Percentiles rank a stretch among this genome's conserved stretches.
Conservation (phyloP, 2,888 invertebrate species). For the Terebella lapidaria region DNA sequence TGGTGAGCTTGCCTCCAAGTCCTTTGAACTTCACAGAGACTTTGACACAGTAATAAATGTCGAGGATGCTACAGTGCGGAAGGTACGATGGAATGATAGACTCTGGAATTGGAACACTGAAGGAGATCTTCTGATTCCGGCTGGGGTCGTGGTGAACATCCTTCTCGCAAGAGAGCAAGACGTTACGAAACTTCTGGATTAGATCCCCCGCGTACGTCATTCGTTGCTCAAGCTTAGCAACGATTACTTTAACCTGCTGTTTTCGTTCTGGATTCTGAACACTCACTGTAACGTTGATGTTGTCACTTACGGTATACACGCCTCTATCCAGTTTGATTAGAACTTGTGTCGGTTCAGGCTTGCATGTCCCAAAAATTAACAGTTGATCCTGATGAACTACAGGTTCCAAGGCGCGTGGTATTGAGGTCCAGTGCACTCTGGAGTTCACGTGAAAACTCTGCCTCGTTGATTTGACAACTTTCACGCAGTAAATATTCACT, state of each 20-base stretch:
- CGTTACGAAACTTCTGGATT: slow-evolving; percentile 1
- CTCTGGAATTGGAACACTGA: slow-evolving; percentile 34
- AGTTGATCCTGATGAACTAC: slow-evolving; percentile 36
- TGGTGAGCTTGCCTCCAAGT: slow-evolving; percentile 32
- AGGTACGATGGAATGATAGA: slow-evolving; percentile 35
- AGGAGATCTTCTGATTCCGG: slow-evolving; percentile 2
- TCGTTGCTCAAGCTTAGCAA: slow-evolving; percentile 16
- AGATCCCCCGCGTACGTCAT: slow-evolving; percentile 18
- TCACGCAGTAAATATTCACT: slow-evolving; percentile 9
- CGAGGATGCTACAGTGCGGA: slow-evolving; percentile 30
- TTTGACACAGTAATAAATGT: slow-evolving; percentile 32
- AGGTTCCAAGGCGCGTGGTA: slow-evolving; percentile 34
- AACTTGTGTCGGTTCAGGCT: slow-evolving; percentile 23
- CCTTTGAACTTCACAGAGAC: slow-evolving; percentile 32
- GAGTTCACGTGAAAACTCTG: slow-evolving; percentile 32
- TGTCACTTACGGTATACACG: slow-evolving; percentile 40
- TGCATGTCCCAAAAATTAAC: slow-evolving; percentile 27
- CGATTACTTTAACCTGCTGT: slow-evolving; percentile 11
- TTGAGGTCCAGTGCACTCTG: slow-evolving; percentile 31
- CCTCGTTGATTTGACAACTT: slow-evolving; percentile 33
- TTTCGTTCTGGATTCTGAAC: slow-evolving; percentile 3
- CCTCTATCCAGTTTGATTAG: slow-evolving; percentile 32
- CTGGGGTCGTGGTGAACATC: not conserved
- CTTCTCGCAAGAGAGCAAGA: not conserved
- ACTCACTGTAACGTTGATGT: slow-evolving; percentile 32